A percentile compares a stretch with the other conserved stretches of the same genome.
Conservation (phyloP, 1,140 invertebrate species). For the Pristionchus pacificus region DNA sequence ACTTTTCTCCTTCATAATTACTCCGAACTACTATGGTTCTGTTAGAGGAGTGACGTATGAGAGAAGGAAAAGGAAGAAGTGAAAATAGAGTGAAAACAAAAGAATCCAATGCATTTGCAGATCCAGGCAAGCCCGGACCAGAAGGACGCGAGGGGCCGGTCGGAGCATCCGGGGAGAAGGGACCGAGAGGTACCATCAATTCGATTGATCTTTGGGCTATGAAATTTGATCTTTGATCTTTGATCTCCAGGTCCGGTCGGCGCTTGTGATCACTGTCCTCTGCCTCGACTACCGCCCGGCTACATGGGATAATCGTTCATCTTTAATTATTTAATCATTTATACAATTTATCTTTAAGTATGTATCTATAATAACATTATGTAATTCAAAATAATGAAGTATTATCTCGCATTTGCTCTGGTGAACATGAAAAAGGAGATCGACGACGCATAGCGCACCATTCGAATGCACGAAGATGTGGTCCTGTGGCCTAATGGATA, state of each 20-base stretch:
- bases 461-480: no score
- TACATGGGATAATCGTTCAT: neutral
- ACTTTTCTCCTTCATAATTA: neutral
- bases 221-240: neutral
- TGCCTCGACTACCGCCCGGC: neutral
- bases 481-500: constrained; percentile 62
- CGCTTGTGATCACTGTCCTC: neutral
- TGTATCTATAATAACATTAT: no score
- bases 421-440: no score
- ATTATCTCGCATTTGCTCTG: no score
- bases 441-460: no score
- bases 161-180: neutral
- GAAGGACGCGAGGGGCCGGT: neutral
- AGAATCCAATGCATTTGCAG: no score
- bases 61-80: neutral
- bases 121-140: neutral
- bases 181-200: neutral
- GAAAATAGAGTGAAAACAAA: neutral
- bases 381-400: no score
- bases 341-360: no score
- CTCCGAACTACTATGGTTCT: no score
- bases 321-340: neutral
- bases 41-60: no score
- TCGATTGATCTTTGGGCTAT: neutral
- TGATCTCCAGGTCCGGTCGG: neutral